Evolutionary conservation across 2,888 invertebrate genomes (phyloP).

Genomic region (Odontocerum albicorne): DNA sequence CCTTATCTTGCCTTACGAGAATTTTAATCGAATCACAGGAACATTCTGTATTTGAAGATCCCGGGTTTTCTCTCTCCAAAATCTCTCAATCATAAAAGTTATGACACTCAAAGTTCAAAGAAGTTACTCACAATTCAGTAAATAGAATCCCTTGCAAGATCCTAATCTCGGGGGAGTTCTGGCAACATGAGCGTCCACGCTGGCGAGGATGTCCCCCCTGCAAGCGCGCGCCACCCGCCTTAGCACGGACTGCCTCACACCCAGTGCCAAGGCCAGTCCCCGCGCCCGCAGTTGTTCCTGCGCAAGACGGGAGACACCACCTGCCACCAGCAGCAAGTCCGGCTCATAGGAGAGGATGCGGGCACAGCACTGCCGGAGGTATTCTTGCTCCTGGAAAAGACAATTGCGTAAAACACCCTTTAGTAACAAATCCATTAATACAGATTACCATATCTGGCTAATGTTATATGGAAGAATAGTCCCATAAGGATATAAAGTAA

Average conservation of each 20-base stretch:
- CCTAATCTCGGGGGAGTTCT: slow-evolving; percentile 72
- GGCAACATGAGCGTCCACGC: slow-evolving; percentile 85
- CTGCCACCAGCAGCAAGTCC: slow-evolving; percentile 86
- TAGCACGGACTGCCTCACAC: slow-evolving; percentile 81
- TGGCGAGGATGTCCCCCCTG: slow-evolving; percentile 81
- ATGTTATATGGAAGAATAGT: too few relatives aligned
- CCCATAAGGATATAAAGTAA: too few relatives aligned
- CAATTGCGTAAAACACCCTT: too few relatives aligned
- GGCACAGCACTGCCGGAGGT: slow-evolving; percentile 80
- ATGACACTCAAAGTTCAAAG: too few relatives aligned
- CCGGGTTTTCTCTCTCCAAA: too few relatives aligned
- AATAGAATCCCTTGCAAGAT: slow-evolving; percentile 79
- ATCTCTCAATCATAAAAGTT: too few relatives aligned
- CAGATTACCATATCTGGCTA: too few relatives aligned
- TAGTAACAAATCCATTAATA: too few relatives aligned
- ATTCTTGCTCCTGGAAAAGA: slow-evolving; percentile 73
- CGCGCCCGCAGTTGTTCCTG: slow-evolving; percentile 80
- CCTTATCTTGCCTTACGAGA: too few relatives aligned
- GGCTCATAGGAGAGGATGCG: slow-evolving; percentile 84
- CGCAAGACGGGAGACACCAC: slow-evolving; percentile 82
- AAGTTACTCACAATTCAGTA: slow-evolving; percentile 55
- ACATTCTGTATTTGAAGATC: too few relatives aligned
- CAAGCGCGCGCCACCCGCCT: slow-evolving; percentile 77
- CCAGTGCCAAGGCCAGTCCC: slow-evolving; percentile 84
- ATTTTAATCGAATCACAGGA: too few relatives aligned